A percentile compares a stretch with the other conserved stretches of the same genome.
Evolutionary conservation across 2,888 invertebrate species (phyloP).

Genomic region (Clepsis dumicolana): DNA sequence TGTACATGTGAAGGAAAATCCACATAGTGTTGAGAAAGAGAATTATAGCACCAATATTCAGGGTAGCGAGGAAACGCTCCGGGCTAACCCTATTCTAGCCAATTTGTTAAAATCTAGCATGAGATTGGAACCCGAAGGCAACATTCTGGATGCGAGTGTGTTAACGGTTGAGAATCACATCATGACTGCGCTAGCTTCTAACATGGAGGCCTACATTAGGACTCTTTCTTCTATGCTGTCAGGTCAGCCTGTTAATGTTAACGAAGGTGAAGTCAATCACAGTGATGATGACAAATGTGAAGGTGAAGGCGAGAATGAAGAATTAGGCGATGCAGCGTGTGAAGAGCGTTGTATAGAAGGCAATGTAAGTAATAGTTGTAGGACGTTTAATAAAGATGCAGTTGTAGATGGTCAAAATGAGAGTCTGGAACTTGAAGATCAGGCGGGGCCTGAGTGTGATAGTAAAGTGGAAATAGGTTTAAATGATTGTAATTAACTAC

Average conservation of each 20-base stretch:
- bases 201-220: constrained; percentile 71
- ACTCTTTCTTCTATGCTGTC: constrained; percentile 58
- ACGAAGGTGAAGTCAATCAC: constrained; percentile 21
- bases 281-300: neutral
- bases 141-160: constrained; percentile 56
- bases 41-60: constrained; percentile 58
- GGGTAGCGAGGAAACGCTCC: constrained; percentile 61
- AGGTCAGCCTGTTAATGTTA: constrained; percentile 39
- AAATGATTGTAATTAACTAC: neutral
- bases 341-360: neutral
- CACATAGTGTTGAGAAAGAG: constrained; percentile 58
- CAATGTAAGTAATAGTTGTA: constrained; percentile 2
- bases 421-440: neutral
- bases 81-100: constrained; percentile 75
- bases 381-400: neutral
- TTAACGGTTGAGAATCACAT: constrained; percentile 67
- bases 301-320: neutral
- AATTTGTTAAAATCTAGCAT: constrained; percentile 63
- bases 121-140: constrained; percentile 42
- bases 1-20: constrained; percentile 54
- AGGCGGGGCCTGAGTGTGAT: constrained; percentile 26
- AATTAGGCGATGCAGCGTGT: neutral
- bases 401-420: neutral
- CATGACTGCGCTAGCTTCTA: constrained; percentile 67
- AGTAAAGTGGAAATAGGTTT: constrained; percentile 10